Base-by-base conservation (phyloP, 2,797 vertebrate genomes). In the Manis javanica region DNA sequence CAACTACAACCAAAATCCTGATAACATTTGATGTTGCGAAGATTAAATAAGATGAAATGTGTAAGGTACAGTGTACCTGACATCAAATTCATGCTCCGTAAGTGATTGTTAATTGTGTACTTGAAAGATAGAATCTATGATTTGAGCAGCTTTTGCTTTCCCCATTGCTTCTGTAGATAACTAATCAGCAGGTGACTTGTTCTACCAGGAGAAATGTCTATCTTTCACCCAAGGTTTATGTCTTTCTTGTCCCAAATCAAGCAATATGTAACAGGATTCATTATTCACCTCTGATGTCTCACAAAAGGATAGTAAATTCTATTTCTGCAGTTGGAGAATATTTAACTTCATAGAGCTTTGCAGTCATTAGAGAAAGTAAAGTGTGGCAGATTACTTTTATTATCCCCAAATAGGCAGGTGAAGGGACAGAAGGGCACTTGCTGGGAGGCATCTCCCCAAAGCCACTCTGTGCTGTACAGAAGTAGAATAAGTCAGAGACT, bases 301-400 rank as follows among this genome's bases (percentile, higher is more conserved):
- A 79, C 21, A 74, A 61, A 87, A 64, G 12, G 77, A 71, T 26
- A 8, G 69, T 55, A 88, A 68, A 24, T 88, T 91, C 42, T 95
- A 39, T 71, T 90, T 87, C 49, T 59, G 19, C 42, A 55, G 42
- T 87, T 61, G 26, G 21, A 63, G 51, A 69, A 66, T 42, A 71
- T 75, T 90, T 74, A 82, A 84, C 85, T 93, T 94, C 46, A 51
- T 2, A 66, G 61, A 88, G 18, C 63, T 74, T 79, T 87, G 7
- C 6, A 19, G 13, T 51, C 57, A 15, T 83, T 90, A 57, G 81
- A 83, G 31, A 87, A 90, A 29, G 15, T 75, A 39, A 85, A 87
- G 23, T 13, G 21, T 53, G 66, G 23, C 37, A 39, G 69, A 14
- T 91, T n/a, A 53, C 79, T 82, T 75, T 78, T 49, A 61, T 88